Conservation (phyloP, 2,797 vertebrate genomes). For the Tenualosa ilisha region DNA sequence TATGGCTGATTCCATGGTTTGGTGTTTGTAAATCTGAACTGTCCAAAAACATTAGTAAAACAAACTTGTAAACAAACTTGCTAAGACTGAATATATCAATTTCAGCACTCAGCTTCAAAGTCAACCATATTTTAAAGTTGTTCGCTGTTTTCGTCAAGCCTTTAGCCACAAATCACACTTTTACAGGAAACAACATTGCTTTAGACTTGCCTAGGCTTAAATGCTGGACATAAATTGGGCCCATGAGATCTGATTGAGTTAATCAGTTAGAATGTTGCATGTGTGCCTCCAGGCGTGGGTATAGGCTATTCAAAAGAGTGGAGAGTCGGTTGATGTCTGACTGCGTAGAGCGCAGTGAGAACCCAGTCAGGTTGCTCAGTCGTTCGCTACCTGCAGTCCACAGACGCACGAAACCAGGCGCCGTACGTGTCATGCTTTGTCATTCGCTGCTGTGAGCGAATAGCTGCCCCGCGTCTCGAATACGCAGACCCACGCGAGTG, state of each 20-base stretch:
- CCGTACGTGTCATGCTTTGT: conserved; percentile 41
- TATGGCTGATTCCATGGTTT: background rate
- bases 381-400: conserved; percentile 19
- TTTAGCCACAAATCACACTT: too few relatives aligned
- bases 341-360: background rate
- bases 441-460: conserved; percentile 36
- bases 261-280: background rate
- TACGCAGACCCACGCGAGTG: conserved; percentile 13
- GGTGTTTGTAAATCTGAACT: background rate
- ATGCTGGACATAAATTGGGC: background rate
- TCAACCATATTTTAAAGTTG: too few relatives aligned
- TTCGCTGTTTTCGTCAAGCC: too few relatives aligned
- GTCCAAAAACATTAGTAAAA: background rate
- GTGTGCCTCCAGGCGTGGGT: background rate
- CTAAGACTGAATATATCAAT: too few relatives aligned
- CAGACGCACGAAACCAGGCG: conserved; percentile 21
- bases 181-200: background rate
- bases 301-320: background rate
- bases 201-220: background rate
- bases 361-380: conserved; percentile 30
- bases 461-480: conserved; percentile 27
- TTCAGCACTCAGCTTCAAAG: background rate
- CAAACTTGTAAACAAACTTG: background rate
- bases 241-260: background rate
- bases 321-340: background rate